These are phyloP conservation scores for Caenorhabditis sp. DNA, from an alignment of 2,888 invertebrate species.

Conservation along the genomic window DNA sequence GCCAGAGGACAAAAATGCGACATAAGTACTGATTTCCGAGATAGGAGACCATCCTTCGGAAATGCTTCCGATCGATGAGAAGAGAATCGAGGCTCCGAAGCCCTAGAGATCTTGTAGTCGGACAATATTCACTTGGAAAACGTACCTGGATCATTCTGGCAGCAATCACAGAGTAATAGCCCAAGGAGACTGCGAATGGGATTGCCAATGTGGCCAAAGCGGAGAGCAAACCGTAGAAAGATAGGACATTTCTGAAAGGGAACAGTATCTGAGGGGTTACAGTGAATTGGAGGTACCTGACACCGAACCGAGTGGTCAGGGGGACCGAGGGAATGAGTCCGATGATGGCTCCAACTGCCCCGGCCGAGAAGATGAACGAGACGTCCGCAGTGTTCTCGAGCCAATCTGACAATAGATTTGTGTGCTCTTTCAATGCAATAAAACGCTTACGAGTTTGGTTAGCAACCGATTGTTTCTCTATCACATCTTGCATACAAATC, in stretches of 20 bases:
- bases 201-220: constrained; percentile 47
- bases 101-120: constrained; percentile 10
- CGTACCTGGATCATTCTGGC: constrained; percentile 42
- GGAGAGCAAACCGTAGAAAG: constrained; percentile 49
- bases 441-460: constrained; percentile 43
- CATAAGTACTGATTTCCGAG: constrained; percentile 40
- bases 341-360: constrained; percentile 52
- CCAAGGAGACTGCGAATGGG: constrained; percentile 52
- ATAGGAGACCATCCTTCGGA: constrained; percentile 53
- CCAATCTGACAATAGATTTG: constrained; percentile 42
- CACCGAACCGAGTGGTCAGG: constrained; percentile 43
- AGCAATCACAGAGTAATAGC: constrained; percentile 49
- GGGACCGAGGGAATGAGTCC: constrained; percentile 52
- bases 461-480: constrained; percentile 21
- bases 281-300: constrained; percentile 26
- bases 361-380: constrained; percentile 59
- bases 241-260: constrained; percentile 27
- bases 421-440: no score
- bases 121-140: neutral
- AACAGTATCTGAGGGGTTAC: neutral
- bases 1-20: constrained; percentile 35
- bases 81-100: constrained; percentile 38
- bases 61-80: constrained; percentile 47
- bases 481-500: constrained; percentile 61
- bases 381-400: constrained; percentile 48